These are phyloP conservation scores for Abscondita cerata DNA, from an alignment of 2,888 invertebrate genomes.

Conservation along the genomic window DNA sequence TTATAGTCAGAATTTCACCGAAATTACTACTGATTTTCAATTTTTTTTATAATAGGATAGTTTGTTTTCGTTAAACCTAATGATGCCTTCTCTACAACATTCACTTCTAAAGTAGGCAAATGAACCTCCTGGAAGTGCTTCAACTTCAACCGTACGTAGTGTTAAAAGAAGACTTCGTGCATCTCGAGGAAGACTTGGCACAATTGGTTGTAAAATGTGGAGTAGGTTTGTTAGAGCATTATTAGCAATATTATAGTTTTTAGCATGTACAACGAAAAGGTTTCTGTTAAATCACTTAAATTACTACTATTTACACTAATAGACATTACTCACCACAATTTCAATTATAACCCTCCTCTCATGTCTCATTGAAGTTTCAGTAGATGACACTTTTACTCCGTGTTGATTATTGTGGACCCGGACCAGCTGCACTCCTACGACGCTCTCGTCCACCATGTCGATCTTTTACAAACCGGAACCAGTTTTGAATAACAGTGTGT, in stretches of 20 bases:
- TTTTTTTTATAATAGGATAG: no score
- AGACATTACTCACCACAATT: no score
- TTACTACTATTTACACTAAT: not conserved
- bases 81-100: no score
- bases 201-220: not conserved
- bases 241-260: not conserved
- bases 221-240: not conserved
- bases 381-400: not conserved
- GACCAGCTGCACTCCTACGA: no score
- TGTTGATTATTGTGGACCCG: no score
- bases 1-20: not conserved
- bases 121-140: not conserved
- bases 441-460: no score
- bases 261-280: not conserved
- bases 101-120: no score
- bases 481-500: no score
- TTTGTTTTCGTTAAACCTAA: no score
- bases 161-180: not conserved
- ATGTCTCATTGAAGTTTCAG: no score
- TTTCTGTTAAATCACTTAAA: slow-evolving; percentile 4
- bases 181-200: not conserved
- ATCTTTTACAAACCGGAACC: no score
- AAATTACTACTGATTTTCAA: not conserved
- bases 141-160: not conserved
- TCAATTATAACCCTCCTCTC: no score